Percentiles rank a stretch among this genome's conserved stretches.
Conservation (phyloP, 2,113 vertebrate species). For the Festucalex cinctus region DNA sequence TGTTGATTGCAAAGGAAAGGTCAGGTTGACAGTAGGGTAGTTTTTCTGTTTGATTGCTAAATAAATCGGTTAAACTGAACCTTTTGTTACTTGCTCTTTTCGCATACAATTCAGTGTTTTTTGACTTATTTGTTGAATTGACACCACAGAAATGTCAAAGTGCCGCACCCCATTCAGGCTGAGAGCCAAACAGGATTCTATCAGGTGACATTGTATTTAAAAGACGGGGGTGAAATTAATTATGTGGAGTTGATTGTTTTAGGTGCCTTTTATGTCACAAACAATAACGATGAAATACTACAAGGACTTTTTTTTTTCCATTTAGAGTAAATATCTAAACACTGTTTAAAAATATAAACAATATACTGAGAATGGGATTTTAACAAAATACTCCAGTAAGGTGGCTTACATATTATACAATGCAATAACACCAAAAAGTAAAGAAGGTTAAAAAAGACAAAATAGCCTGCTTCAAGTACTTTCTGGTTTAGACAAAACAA, state of each 20-base stretch:
- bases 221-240: neutral
- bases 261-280: neutral
- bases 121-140: slow-evolving; percentile 2
- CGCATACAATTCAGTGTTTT: neutral
- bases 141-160: neutral
- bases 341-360: neutral
- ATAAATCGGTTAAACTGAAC: slow-evolving; percentile 3
- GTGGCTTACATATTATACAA: no score
- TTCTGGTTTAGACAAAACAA: neutral
- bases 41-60: slow-evolving; percentile 7
- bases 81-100: slow-evolving; percentile 5
- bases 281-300: neutral
- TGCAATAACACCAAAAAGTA: neutral
- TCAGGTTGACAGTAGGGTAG: slow-evolving; percentile 6
- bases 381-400: neutral
- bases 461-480: neutral
- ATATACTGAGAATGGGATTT: neutral
- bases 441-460: neutral
- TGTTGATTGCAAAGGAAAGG: slow-evolving; percentile 3
- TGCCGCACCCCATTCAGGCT: neutral
- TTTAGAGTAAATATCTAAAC: neutral
- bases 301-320: neutral
- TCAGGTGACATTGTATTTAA: neutral
- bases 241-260: neutral
- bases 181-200: neutral